phyloP scores from a whole-genome alignment of 2,888 invertebrate genomes.

The Noctua fimbriata region DNA sequence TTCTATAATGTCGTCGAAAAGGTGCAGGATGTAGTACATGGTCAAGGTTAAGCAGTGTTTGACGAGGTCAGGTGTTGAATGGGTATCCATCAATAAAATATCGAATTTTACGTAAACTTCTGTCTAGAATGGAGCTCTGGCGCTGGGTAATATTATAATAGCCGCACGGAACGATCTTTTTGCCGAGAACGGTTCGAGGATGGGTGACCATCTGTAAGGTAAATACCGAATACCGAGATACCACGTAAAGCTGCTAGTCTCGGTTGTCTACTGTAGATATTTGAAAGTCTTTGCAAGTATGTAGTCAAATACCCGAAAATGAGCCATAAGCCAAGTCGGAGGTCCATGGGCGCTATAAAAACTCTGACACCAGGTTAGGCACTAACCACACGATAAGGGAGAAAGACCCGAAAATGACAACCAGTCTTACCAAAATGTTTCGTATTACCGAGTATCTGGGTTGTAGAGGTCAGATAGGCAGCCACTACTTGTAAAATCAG shows the following conservation, averaged over 20 bases:
- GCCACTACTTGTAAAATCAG: not conserved
- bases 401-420: too few relatives aligned
- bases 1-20: not conserved
- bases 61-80: not conserved
- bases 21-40: not conserved
- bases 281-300: not conserved
- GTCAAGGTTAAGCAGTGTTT: not conserved
- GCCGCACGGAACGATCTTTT: too few relatives aligned
- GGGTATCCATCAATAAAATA: not conserved
- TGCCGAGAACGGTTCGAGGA: not conserved
- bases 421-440: not conserved
- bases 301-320: too few relatives aligned
- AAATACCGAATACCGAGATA: too few relatives aligned
- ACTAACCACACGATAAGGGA: too few relatives aligned
- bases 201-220: not conserved
- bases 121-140: not conserved
- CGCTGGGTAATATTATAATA: too few relatives aligned
- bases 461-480: not conserved
- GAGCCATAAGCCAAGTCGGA: too few relatives aligned
- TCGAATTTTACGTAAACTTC: not conserved
- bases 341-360: too few relatives aligned
- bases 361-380: too few relatives aligned
- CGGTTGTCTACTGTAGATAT: too few relatives aligned
- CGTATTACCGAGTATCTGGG: not conserved
- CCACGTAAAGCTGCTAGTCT: not conserved